Evolutionary conservation across 2,888 invertebrate species (phyloP), one percentile per base, ranked within the genome.

Genomic region (Pristionchus fissidentatus): DNA sequence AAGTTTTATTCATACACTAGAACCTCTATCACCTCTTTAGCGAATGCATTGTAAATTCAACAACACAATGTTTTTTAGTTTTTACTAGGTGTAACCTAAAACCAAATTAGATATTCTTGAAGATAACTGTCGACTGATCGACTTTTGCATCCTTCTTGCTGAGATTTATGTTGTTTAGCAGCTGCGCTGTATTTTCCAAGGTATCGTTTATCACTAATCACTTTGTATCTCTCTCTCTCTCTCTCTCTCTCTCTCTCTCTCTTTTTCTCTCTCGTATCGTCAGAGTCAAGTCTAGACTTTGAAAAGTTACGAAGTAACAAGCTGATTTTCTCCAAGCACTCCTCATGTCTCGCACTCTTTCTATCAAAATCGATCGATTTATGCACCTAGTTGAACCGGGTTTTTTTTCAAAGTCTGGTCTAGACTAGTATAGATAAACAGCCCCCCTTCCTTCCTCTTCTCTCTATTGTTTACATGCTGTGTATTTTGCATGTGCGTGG

Each of bases 171-270:
- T 5, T 43, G 10, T 46, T 43, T 75, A n/a, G 2, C 43, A 26
- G 10, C 29, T 43, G n/a, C 75, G 13, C 75, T 0, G 26, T 38
- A 13, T 75, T 43, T 75, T 43, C 43, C 75, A 7, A 8, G 19
- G 1, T 75, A 41, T 66, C 66, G n/a, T n/a, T n/a, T n/a, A n/a
- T n/a, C n/a, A n/a, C n/a, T n/a, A n/a, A n/a, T 49, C 49, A 15
- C 49, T 49, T 19, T 49, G 13, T 49, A 49, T 49, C 49, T 62
- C 62, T 62, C 62, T 62, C 62, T 62, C 62, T 62, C 62, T 62
- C 62, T 62, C 62, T 62, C 62, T 62, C 62, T 62, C 62, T 62
- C 26, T 29, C 62, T 62, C 32, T 62, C 62, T 62, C 32, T 62
- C 32, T 29, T 13, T n/a, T 26, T 62, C n/a, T 62, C 13, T 62